Percentiles rank a stretch among this genome's conserved stretches.
These are phyloP conservation scores for Coptodon rendalli DNA, from an alignment of 2,113 vertebrate genomes.

Conservation along the genomic window DNA sequence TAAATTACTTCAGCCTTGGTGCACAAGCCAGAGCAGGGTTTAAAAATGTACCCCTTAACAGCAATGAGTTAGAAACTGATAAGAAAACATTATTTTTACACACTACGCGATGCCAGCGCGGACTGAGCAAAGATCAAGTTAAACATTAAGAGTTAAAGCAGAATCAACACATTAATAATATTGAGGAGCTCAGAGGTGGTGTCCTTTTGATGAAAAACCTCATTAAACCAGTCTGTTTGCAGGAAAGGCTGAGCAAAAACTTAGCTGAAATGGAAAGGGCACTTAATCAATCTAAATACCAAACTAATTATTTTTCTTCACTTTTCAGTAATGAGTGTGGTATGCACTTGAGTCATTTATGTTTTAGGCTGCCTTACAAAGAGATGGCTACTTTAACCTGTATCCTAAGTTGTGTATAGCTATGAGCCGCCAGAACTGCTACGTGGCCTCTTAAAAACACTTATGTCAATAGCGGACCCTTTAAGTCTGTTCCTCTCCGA, in stretches of 20 bases:
- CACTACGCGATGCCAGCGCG: background rate
- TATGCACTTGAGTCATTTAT: background rate
- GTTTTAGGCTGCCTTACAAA: background rate
- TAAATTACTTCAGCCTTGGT: constrained; percentile 25
- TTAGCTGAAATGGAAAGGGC: background rate
- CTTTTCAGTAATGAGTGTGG: background rate
- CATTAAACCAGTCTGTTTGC: background rate
- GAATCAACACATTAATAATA: background rate
- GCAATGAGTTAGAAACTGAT: constrained; percentile 11
- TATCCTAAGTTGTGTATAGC: background rate
- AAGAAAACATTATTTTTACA: constrained; percentile 29
- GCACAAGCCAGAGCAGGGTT: constrained; percentile 2
- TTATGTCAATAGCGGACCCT: background rate
- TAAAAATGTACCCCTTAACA: background rate
- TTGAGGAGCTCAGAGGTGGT: background rate
- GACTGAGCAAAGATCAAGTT: constrained; percentile 9
- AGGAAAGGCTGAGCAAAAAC: background rate
- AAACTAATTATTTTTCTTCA: background rate
- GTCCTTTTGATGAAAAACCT: background rate
- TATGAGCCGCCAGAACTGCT: background rate
- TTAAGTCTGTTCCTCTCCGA: background rate
- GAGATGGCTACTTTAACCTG: background rate
- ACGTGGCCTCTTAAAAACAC: background rate
- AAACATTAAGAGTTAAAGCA: constrained; percentile 25
- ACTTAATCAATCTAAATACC: background rate